phyloP scores from a whole-genome alignment of 1,140 invertebrate species.

The Zophobas atratus region DNA sequence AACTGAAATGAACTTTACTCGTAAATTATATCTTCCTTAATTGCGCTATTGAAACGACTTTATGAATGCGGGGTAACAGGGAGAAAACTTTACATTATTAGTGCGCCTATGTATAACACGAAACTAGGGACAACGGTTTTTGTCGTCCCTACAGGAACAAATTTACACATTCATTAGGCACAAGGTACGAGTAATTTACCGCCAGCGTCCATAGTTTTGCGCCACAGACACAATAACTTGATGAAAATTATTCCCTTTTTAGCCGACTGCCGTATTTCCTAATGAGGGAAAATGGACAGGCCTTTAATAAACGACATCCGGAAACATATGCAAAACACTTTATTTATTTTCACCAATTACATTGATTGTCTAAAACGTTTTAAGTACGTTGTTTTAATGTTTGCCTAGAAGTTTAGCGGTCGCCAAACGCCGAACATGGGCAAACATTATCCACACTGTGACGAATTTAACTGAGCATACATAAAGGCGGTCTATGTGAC shows the following conservation, averaged over 20 bases:
- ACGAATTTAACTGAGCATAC: too few relatives aligned
- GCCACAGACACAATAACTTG: conserved; percentile 7
- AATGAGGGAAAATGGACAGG: too few relatives aligned
- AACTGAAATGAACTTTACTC: conserved; percentile 43
- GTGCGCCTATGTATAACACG: conserved; percentile 34
- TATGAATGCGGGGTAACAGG: conserved; percentile 38
- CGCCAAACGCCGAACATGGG: too few relatives aligned
- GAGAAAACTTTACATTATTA: conserved; percentile 43
- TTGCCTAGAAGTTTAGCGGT: too few relatives aligned
- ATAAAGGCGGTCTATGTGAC: too few relatives aligned
- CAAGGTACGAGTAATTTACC: conserved; percentile 27
- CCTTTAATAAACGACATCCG: too few relatives aligned
- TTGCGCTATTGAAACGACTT: conserved; percentile 42
- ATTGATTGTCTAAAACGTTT: too few relatives aligned
- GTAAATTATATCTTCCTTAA: conserved; percentile 42
- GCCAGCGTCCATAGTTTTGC: conserved; percentile 6
- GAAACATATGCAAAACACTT: too few relatives aligned
- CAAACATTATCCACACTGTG: too few relatives aligned
- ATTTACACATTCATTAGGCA: conserved; percentile 39
- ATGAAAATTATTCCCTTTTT: conserved; percentile 17
- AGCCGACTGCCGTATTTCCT: not conserved
- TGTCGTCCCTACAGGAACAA: conserved; percentile 34
- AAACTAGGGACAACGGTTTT: conserved; percentile 41
- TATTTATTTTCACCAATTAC: too few relatives aligned
- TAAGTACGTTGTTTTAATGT: too few relatives aligned